Base-by-base conservation (phyloP, 2,888 invertebrate genomes). In the Ditula angustiorana region DNA sequence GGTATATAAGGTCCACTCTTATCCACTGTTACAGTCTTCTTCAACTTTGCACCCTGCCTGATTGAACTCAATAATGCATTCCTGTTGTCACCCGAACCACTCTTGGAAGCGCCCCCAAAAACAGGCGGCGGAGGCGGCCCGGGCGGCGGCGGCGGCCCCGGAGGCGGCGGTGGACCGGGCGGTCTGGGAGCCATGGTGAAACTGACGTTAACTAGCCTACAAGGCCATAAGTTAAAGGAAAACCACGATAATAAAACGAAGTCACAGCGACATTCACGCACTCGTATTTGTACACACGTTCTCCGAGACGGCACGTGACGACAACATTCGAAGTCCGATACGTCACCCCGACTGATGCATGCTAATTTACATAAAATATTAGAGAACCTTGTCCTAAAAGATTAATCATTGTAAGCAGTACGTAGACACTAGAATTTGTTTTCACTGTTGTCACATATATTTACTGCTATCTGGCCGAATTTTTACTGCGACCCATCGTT, bases 11-110 rank as follows among this genome's bases (percentile, higher is more conserved):
- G 98, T 57, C 95, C 96, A 94, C 98, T 98, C 87, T 97, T 96
- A 83, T 98, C 98, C 76, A 96, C 96, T n/a, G 98, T 98, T 0
- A 95, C 95, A 59, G 97, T 94, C 89, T 98, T 98, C 86, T 97
- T 98, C 71, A 98, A 90, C 76, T 94, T 94, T 57, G 96, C 90
- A 63, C 98, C 98, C 83, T 96, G 96, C 75, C 97, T 95, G 76
- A 98, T 98, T 10, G 97, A 97, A 78, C 95, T 95, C 46, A 98
- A 90, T 65, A 98, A 91, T 50, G 96, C 95, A 76, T 94, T 94
- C 78, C 97, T 93, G 66, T 94, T 93, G 74, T 95, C 95, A n/a
- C 93, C 88, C 0, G 89, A 83, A n/a, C 86, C 80, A 60, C 87
- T 79, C 75, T 94, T 93, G 1, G 93, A 82, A 5, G 88, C 75